A percentile compares a stretch with the other conserved stretches of the same genome.
Conservation (phyloP, 1,140 invertebrate genomes). For the Drosophila bocqueti region DNA sequence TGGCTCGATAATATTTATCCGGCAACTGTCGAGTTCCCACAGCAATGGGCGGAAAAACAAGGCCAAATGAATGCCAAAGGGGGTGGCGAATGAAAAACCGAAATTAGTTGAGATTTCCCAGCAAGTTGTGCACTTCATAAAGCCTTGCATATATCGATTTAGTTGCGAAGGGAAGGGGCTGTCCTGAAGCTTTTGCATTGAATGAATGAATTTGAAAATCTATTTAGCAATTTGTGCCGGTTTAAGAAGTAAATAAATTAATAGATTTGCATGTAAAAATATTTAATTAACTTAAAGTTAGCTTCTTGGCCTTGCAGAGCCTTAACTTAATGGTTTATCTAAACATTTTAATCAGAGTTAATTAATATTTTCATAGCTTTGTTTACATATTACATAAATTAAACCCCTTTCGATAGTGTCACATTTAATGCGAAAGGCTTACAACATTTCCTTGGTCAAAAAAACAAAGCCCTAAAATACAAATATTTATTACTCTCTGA, state of each 20-base stretch:
- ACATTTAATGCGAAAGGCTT: background rate
- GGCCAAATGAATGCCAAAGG: conserved; percentile 1
- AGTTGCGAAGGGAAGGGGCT: background rate
- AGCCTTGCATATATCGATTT: background rate
- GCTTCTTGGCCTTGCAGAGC: background rate
- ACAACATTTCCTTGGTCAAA: background rate
- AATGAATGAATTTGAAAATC: background rate
- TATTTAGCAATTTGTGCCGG: background rate
- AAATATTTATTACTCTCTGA: conserved; percentile 2
- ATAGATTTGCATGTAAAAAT: background rate
- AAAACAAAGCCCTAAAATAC: conserved; percentile 1
- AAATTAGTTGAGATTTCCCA: conserved; percentile 19
- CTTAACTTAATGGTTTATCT: background rate
- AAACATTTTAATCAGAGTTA: background rate
- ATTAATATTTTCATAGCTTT: background rate
- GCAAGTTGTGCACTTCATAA: conserved; percentile 12
- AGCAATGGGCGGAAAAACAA: conserved; percentile 5
- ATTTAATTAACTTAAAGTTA: background rate
- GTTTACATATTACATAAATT: background rate
- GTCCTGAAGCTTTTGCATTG: background rate
- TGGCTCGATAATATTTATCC: conserved; percentile 4
- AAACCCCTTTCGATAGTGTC: background rate
- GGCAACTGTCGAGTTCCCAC: conserved; percentile 36
- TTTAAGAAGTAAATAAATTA: background rate
- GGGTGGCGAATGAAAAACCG: background rate